These are phyloP conservation scores for Muschampia plurimacula DNA, from an alignment of 2,888 invertebrate genomes.

Conservation along the genomic window DNA sequence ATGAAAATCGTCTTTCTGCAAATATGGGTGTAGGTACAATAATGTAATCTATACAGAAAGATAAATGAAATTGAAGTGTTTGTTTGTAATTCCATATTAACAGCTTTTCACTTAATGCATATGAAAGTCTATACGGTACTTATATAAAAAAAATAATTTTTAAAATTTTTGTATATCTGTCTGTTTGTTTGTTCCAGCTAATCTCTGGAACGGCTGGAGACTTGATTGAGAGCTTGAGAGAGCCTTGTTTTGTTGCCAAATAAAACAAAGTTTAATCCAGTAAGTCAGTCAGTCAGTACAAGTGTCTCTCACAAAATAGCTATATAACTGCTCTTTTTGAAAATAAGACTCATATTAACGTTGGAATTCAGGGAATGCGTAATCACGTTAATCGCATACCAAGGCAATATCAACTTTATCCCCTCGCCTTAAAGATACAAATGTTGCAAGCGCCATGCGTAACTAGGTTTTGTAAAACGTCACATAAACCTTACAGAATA, in stretches of 20 bases:
- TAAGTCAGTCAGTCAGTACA: constrained; percentile 1
- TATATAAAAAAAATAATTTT: too few relatives aligned
- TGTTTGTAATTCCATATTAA: too few relatives aligned
- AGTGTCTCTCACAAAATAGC: constrained; percentile 37
- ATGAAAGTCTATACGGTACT: too few relatives aligned
- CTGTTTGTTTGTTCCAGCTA: too few relatives aligned
- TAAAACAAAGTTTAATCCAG: constrained; percentile 17
- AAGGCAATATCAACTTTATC: constrained; percentile 21
- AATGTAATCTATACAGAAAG: too few relatives aligned
- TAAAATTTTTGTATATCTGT: too few relatives aligned
- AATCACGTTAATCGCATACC: constrained; percentile 34
- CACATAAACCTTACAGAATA: constrained; percentile 45
- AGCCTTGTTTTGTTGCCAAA: background rate
- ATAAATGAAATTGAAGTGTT: too few relatives aligned
- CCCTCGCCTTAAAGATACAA: constrained; percentile 22
- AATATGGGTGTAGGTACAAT: too few relatives aligned
- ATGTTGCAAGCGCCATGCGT: constrained; percentile 36
- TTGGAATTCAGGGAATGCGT: constrained; percentile 36
- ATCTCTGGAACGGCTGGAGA: background rate
- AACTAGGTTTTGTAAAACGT: constrained; percentile 45
- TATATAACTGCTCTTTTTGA: constrained; percentile 35
- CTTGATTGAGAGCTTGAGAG: background rate
- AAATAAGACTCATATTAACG: constrained; percentile 36
- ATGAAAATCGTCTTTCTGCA: too few relatives aligned
- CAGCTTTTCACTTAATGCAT: too few relatives aligned